Percentiles rank a stretch among this genome's conserved stretches.
Evolutionary conservation across 2,797 vertebrate species (phyloP).

Genomic region (Periophthalmus magnuspinnatus): DNA sequence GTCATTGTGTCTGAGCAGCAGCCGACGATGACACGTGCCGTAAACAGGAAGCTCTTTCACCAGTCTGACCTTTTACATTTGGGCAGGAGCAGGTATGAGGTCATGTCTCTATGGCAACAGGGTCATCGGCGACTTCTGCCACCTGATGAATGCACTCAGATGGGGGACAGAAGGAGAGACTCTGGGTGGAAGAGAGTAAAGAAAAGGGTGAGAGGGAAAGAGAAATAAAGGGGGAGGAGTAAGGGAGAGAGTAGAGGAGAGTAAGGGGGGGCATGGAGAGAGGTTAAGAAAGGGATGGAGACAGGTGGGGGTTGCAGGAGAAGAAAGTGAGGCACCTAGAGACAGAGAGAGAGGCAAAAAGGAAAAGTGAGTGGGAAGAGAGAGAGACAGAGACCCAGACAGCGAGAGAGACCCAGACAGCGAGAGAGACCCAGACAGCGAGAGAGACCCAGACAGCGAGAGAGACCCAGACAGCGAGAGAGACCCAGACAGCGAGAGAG

Average conservation of each 20-base stretch:
- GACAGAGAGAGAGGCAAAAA: neutral
- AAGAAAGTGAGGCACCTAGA: neutral
- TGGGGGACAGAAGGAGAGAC: neutral
- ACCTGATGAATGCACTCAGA: neutral
- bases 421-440: neutral
- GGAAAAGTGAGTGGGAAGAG: neutral
- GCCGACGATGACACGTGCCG: neutral
- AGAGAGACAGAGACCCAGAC: no score
- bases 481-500: no score
- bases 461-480: no score
- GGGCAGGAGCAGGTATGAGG: conserved; percentile 27
- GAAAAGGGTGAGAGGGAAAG: neutral
- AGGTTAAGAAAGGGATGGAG: neutral
- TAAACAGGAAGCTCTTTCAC: neutral
- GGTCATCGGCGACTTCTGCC: conserved; percentile 27
- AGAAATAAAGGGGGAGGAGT: no score
- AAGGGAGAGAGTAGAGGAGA: conserved; percentile 3
- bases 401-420: neutral
- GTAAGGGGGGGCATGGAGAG: no score
- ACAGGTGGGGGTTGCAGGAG: neutral
- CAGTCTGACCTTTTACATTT: conserved; percentile 23
- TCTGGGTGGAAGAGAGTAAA: no score
- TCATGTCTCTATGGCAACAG: conserved; percentile 25
- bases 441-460: no score
- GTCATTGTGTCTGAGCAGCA: neutral